Evolutionary conservation across 2,888 invertebrate genomes (phyloP).

Genomic region (Phaedon cochleariae): DNA sequence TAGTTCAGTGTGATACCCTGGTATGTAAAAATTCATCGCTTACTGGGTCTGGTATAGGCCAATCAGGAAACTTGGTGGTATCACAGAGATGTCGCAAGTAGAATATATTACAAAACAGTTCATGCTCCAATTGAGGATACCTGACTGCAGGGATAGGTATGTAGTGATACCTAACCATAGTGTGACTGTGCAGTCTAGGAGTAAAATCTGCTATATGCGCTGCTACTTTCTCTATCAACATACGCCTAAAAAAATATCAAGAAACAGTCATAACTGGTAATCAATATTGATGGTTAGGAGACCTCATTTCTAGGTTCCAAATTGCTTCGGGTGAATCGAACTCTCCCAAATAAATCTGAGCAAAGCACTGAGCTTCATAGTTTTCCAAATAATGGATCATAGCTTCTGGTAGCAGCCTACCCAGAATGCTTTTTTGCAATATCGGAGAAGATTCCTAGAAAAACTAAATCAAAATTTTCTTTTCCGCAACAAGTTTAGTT

Average conservation of each 20-base stretch:
- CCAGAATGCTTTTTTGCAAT: conserved; percentile 91
- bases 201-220: conserved; percentile 98
- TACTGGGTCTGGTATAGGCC: conserved; percentile 97
- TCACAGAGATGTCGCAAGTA: conserved; percentile 97
- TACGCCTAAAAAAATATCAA: conserved; percentile 69
- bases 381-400: conserved; percentile 99
- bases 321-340: conserved; percentile 99
- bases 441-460: conserved; percentile 71
- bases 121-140: conserved; percentile 93
- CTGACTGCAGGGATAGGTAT: conserved; percentile 92
- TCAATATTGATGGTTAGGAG: no score
- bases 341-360: conserved; percentile 96
- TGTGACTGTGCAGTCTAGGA: conserved; percentile 91
- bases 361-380: conserved; percentile 97
- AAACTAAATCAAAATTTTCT: conserved; percentile 9
- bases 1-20: no score
- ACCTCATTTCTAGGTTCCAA: conserved; percentile 98
- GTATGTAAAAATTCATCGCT: conserved; percentile 52
- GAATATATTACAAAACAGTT: conserved; percentile 98
- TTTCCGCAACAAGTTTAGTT: no score
- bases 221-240: conserved; percentile 96
- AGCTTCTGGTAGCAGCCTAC: conserved; percentile 95
- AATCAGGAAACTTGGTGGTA: conserved; percentile 88
- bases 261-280: no score
- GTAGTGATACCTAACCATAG: conserved; percentile 94